Conservation (phyloP, 2,113 vertebrate species). For the Galeopterus variegatus region DNA sequence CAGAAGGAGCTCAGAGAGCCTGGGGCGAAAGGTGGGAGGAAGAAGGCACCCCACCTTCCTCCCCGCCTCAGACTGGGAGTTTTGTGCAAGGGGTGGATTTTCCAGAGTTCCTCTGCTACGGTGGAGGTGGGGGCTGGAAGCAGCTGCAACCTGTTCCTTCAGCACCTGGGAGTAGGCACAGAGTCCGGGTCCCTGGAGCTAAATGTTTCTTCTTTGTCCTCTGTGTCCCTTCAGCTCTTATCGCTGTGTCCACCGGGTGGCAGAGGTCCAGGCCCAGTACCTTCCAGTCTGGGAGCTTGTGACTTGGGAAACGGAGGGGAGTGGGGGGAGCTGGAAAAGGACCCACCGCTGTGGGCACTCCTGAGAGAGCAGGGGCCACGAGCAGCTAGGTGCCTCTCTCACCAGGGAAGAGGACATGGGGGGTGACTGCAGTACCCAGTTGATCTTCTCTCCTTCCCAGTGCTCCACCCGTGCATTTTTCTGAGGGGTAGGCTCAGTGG, state of each 20-base stretch:
- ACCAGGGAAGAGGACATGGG: not conserved
- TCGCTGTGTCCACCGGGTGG: not conserved
- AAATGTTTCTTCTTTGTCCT: not conserved
- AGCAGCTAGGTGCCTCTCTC: not conserved
- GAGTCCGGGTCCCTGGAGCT: not conserved
- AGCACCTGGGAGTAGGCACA: not conserved
- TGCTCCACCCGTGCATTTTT: constrained; percentile 49
- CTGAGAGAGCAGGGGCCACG: not conserved
- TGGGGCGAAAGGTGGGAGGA: not conserved
- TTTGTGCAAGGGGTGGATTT: not conserved
- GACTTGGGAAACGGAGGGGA: not conserved
- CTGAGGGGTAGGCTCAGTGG: not conserved
- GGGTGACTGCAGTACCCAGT: not conserved
- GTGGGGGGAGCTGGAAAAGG: not conserved
- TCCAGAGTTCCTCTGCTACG: not conserved
- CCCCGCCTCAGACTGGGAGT: not conserved
- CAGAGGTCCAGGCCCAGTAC: not conserved
- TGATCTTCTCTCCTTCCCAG: not conserved
- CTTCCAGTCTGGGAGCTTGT: not conserved
- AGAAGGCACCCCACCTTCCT: too few species aligned
- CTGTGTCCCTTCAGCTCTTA: not conserved
- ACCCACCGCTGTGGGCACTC: not conserved
- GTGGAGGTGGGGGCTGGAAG: not conserved
- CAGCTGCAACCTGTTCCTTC: not conserved
- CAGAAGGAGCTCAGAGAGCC: not conserved